Percentiles rank a stretch among this genome's conserved stretches.
phyloP scores from a whole-genome alignment of 2,888 invertebrate species.

The Drosophila anceps region DNA sequence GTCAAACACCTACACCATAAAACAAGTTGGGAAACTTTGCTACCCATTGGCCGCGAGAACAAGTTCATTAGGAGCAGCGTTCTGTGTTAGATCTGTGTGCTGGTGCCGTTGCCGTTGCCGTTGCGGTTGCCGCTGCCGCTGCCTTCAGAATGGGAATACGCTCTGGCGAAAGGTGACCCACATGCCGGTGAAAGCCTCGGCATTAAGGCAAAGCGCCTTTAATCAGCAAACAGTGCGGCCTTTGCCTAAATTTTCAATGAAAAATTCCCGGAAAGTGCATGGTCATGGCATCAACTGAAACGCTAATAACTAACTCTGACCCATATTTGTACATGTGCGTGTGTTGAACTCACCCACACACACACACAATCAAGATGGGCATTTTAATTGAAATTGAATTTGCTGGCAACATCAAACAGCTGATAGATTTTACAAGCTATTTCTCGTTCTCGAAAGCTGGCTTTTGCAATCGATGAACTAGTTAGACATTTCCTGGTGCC shows the following conservation, averaged over 20 bases:
- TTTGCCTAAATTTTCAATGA: conserved; percentile 73
- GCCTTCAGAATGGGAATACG: conserved; percentile 29
- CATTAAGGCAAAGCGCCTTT: conserved; percentile 63
- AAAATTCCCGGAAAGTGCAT: conserved; percentile 67
- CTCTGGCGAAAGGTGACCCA: conserved; percentile 76
- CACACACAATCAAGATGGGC: conserved; percentile 11
- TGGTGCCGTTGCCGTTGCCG: conserved; percentile 12
- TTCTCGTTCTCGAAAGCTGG: conserved; percentile 32
- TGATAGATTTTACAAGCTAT: conserved; percentile 21
- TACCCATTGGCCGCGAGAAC: conserved; percentile 47
- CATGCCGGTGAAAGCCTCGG: conserved; percentile 73
- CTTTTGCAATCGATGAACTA: conserved; percentile 33
- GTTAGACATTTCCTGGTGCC: conserved; percentile 36
- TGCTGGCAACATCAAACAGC: conserved; percentile 15
- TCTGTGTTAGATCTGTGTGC: conserved; percentile 23
- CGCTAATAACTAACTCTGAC: conserved; percentile 75
- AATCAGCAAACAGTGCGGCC: conserved; percentile 66
- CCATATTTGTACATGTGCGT: conserved; percentile 38
- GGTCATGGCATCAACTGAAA: conserved; percentile 64
- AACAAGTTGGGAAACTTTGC: conserved; percentile 41
- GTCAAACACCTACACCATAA: conserved; percentile 72
- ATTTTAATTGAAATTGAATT: conserved; percentile 72
- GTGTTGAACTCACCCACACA: conserved; percentile 27
- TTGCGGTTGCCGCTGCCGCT: conserved; percentile 14
- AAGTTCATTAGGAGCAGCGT: conserved; percentile 70